These are phyloP conservation scores for Oegoconia quadripuncta DNA, from an alignment of 2,888 invertebrate species.

Conservation along the genomic window DNA sequence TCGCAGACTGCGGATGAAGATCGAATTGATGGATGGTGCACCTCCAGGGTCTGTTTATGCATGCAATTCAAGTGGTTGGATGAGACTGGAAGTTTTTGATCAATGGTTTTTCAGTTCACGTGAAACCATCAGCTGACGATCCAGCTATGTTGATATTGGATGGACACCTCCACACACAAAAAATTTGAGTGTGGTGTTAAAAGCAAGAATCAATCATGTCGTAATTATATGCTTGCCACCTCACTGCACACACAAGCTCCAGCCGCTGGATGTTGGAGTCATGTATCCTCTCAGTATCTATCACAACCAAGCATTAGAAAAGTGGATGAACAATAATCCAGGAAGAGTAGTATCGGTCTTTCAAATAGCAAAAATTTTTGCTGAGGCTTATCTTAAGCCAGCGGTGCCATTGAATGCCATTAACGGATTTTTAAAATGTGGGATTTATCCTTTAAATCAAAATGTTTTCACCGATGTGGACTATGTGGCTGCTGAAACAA, in stretches of 20 bases:
- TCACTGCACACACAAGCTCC: slow-evolving; percentile 23
- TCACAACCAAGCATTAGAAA: slow-evolving; percentile 18
- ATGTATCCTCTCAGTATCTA: slow-evolving; percentile 21
- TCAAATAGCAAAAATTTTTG: slow-evolving; percentile 12
- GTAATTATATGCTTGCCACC: slow-evolving; percentile 39
- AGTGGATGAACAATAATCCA: slow-evolving; percentile 20
- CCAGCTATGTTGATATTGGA: slow-evolving; percentile 41
- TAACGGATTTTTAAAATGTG: slow-evolving; percentile 8
- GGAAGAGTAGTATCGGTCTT: slow-evolving; percentile 16
- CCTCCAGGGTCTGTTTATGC: slow-evolving; percentile 27
- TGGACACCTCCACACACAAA: slow-evolving; percentile 38
- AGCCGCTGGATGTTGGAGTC: slow-evolving; percentile 17
- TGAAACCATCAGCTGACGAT: slow-evolving; percentile 26
- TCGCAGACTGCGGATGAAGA: slow-evolving; percentile 24
- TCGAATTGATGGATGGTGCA: slow-evolving; percentile 29
- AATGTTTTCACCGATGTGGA: slow-evolving; percentile 13
- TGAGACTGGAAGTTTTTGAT: slow-evolving; percentile 34
- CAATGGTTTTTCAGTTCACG: slow-evolving; percentile 38
- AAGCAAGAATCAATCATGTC: slow-evolving; percentile 27
- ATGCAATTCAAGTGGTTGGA: slow-evolving; percentile 25
- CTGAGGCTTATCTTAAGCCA: slow-evolving; percentile 17
- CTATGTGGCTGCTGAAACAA: slow-evolving; percentile 14
- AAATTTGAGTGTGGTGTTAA: slow-evolving; percentile 31
- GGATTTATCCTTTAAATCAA: slow-evolving; percentile 5
- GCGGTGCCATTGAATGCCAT: slow-evolving; percentile 10